Percentiles rank a stretch among this genome's conserved stretches.
Conservation (phyloP, 2,888 invertebrate genomes). For the Netelia fuscicornis region DNA sequence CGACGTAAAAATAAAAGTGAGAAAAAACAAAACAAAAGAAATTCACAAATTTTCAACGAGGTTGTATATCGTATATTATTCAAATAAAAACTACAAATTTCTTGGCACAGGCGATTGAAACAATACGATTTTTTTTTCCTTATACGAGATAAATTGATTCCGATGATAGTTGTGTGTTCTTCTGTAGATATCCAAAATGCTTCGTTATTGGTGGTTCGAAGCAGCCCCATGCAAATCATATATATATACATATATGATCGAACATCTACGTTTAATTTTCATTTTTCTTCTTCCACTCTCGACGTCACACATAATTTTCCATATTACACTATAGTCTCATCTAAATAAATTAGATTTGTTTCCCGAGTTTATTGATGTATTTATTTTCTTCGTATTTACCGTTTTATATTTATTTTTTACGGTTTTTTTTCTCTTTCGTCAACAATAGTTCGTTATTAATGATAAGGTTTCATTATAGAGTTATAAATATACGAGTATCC, state of each 20-base stretch:
- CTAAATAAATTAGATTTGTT: conserved; percentile 70
- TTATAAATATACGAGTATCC: conserved; percentile 61
- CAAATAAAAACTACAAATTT: conserved; percentile 55
- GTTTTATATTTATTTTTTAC: conserved; percentile 9
- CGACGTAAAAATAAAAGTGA: conserved; percentile 59
- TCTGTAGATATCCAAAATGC: conserved; percentile 48
- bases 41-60: conserved; percentile 52
- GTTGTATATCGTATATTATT: conserved; percentile 39
- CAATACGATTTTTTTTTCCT: conserved; percentile 39
- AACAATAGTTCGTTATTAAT: conserved; percentile 63
- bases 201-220: conserved; percentile 46
- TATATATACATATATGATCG: conserved; percentile 25
- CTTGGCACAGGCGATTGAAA: conserved; percentile 68
- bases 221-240: conserved; percentile 53
- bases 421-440: conserved; percentile 13
- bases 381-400: conserved; percentile 29
- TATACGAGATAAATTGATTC: conserved; percentile 58
- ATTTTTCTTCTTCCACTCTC: conserved; percentile 37
- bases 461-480: conserved; percentile 64
- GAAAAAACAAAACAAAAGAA: conserved; percentile 44
- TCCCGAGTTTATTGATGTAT: conserved; percentile 66
- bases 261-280: conserved; percentile 9
- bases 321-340: conserved; percentile 61
- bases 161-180: conserved; percentile 48
- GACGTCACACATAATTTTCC: conserved; percentile 50